Base-by-base conservation (phyloP, 2,888 invertebrate genomes). In the Spodoptera littoralis region DNA sequence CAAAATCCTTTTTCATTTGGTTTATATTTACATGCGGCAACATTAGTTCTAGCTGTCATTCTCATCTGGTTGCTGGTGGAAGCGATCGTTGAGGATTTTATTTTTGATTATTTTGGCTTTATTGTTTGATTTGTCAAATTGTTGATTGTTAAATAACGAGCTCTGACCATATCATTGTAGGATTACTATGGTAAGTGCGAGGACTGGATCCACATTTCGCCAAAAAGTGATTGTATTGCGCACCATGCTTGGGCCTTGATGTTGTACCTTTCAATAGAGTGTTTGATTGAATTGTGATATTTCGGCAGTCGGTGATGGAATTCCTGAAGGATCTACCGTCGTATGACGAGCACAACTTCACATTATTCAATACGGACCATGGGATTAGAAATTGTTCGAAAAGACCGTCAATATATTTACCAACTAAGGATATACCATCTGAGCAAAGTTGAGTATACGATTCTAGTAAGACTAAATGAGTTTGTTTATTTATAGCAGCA, bases 311-410 rank as follows among this genome's bases (percentile, higher is more conserved):
- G 81, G 97, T 98, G 74, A 97, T 97, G 79, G 98, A 98, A 88
- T 99, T 99, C 90, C 93, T 99, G 73, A 98, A 98, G 91, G 98
- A 98, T 76, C 95, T 99, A 73, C 99, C 99, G 68, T 98, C 97
- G 18, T 98, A 98, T 88, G 97, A 99, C 92, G 97, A 98, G 85
- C 97, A 96, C 79, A 99, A 99, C 88, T 99, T 99, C 88, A 97
- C 98, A 43, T 96, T 98, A 86, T 98, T 98, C 89, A 98, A 98
- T 90, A 97, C 97, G 59, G 98, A 98, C 84, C 97, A 96, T 86
- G 97, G 97, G 44, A 97, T 97, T 80, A 96, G 97, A 86, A 97
- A 97, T 60, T 96, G 97, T 81, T 96, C 97, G 42, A 98, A 98
- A 92, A 96, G 98, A 85, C 98, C 98, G 51, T 97, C 98, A 24